Conservation (phyloP, 2,113 vertebrate species). For the Erythrolamprus reginae region DNA sequence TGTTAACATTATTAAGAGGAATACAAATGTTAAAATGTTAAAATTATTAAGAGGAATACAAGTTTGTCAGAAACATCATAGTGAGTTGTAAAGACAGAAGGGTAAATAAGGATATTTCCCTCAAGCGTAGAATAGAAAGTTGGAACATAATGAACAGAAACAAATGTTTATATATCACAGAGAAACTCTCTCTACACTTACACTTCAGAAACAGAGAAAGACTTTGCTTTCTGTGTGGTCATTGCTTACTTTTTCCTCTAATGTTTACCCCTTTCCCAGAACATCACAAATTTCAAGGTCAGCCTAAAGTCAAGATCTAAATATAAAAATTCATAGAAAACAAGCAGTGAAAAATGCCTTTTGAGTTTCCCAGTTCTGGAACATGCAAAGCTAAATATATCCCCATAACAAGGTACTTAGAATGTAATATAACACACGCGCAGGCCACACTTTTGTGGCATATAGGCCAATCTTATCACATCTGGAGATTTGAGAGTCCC, state of each 20-base stretch:
- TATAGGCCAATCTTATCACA: not conserved
- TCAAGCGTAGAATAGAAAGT: not conserved
- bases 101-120: not conserved
- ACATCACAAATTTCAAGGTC: not conserved
- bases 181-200: not conserved
- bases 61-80: not conserved
- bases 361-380: not conserved
- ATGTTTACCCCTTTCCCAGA: not conserved
- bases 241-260: not conserved
- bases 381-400: not conserved
- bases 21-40: too few relatives aligned
- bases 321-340: not conserved
- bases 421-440: not conserved
- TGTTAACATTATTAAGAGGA: not conserved
- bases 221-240: not conserved
- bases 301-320: not conserved
- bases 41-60: not conserved
- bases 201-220: not conserved
- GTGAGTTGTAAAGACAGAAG: not conserved
- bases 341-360: not conserved
- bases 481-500: not conserved
- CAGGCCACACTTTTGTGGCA: not conserved
- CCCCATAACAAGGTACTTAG: not conserved
- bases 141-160: not conserved
- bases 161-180: slow-evolving; percentile 1